Evolutionary conservation across 2,797 vertebrate species (phyloP), one percentile per base, ranked within the genome.

Genomic region (Tadarida brasiliensis): DNA sequence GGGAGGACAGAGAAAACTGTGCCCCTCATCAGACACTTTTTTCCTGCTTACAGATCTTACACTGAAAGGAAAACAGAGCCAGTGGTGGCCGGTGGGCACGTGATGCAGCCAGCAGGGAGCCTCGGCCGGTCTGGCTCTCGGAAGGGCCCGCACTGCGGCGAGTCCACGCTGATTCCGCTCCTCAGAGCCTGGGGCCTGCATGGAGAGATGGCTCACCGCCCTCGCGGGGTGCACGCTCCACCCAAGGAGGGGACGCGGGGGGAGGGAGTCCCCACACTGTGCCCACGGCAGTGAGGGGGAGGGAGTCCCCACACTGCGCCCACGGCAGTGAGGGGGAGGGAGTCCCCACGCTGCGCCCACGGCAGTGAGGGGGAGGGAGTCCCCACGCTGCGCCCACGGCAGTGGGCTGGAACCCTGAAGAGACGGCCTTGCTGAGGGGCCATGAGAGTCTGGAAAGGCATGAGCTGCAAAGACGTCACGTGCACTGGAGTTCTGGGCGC

Each of bases 221-320:
- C 17, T 30, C 47, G 15, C 0, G 0, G 20, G 39, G 12, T 30
- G 11, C 35, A 61, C 2, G 12, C 30, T 26, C 33, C 56, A 71
- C 9, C 30, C 47, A 51, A 39, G 51, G 10, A 65, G 17, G n/a
- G 22, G 44, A 20, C n/a, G 7, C 1, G 1, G 15, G 35, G 51
- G 11, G 16, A 35, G 51, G 63, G 28, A 44, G 44, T n/a, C 26
- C 30, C 30, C 22, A 1, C 19, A 3, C 3, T 30, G 51, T 26
- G 57, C 44, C 12, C 1, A n/a, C n/a, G n/a, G n/a, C n/a, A n/a
- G n/a, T n/a, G n/a, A n/a, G 15, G 35, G 51, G 11, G 16, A 35
- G 51, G 63, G 28, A 44, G 44, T n/a, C 26, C 30, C 30, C 22
- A 1, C 19, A 3, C 3, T 30, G 51, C 33, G 57, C 44, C 12